phyloP scores from a whole-genome alignment of 2,113 vertebrate species.

The Gobio gobio region DNA sequence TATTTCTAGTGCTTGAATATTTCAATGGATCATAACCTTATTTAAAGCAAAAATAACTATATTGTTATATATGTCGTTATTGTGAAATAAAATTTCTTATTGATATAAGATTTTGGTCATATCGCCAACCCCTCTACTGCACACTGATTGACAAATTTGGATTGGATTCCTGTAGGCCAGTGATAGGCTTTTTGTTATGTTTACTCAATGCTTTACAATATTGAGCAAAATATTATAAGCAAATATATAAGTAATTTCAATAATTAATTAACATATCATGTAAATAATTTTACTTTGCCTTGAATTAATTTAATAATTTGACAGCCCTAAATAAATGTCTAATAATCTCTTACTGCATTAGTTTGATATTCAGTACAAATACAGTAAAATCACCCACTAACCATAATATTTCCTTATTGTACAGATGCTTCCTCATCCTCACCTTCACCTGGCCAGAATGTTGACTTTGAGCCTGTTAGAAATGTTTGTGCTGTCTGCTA shows the following conservation, averaged over 20 bases:
- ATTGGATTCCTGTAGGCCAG: not conserved
- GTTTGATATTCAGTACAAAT: not conserved
- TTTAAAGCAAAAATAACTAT: too few species aligned
- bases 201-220: not conserved
- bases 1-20: too few species aligned
- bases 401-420: slow-evolving; percentile 25
- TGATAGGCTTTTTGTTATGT: not conserved
- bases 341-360: not conserved
- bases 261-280: not conserved
- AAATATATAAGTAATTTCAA: not conserved
- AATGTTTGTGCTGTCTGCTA: slow-evolving; percentile 66
- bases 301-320: not conserved
- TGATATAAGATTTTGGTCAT: too few species aligned
- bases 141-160: not conserved
- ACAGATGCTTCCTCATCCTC: slow-evolving; percentile 14
- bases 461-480: slow-evolving; percentile 46
- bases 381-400: not conserved
- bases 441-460: slow-evolving; percentile 34
- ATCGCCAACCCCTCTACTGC: not conserved
- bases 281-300: not conserved
- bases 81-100: too few species aligned
- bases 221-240: not conserved
- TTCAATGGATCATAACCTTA: too few species aligned
- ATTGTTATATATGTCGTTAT: too few species aligned
- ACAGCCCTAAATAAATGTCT: not conserved